A percentile compares a stretch with the other conserved stretches of the same genome.
These are phyloP conservation scores for Pammene aurita DNA, from an alignment of 2,888 invertebrate genomes.

Conservation along the genomic window DNA sequence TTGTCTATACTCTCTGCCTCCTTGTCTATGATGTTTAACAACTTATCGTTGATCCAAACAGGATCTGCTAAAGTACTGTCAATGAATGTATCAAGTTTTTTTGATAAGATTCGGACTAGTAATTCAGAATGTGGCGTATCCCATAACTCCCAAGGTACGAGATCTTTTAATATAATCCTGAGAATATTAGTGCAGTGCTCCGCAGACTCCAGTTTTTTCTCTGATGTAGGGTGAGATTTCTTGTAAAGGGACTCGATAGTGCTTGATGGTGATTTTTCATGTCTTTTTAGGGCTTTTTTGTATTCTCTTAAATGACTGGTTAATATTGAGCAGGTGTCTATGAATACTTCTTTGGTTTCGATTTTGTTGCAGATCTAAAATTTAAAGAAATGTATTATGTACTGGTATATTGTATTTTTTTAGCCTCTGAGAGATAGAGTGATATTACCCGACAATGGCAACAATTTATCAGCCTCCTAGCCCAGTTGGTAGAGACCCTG, in stretches of 20 bases:
- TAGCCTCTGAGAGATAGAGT: too few species aligned
- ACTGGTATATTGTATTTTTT: too few species aligned
- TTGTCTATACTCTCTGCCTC: slow-evolving; percentile 16
- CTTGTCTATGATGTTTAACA: slow-evolving; percentile 59
- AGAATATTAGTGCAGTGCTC: slow-evolving; percentile 84
- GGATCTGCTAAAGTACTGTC: slow-evolving; percentile 78
- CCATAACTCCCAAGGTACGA: slow-evolving; percentile 86
- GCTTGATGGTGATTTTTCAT: slow-evolving; percentile 72
- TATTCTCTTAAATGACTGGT: slow-evolving; percentile 86
- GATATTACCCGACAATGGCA: too few species aligned
- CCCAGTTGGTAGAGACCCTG: too few species aligned
- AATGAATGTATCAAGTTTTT: slow-evolving; percentile 80
- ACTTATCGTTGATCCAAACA: slow-evolving; percentile 74
- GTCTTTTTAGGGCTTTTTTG: slow-evolving; percentile 83
- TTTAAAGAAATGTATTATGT: not conserved
- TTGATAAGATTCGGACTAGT: slow-evolving; percentile 84
- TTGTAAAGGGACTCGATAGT: slow-evolving; percentile 79
- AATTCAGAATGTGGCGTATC: slow-evolving; percentile 86
- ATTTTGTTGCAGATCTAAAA: slow-evolving; percentile 74
- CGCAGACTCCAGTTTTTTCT: slow-evolving; percentile 70
- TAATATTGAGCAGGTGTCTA: slow-evolving; percentile 79
- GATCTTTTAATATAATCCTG: slow-evolving; percentile 84
- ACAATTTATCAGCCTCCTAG: too few species aligned
- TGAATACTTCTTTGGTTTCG: slow-evolving; percentile 73
- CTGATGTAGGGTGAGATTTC: slow-evolving; percentile 64